Percentiles rank a stretch among this genome's conserved stretches.
Evolutionary conservation across 2,888 invertebrate species (phyloP).

Genomic region (Rotaria magnacalcarata): DNA sequence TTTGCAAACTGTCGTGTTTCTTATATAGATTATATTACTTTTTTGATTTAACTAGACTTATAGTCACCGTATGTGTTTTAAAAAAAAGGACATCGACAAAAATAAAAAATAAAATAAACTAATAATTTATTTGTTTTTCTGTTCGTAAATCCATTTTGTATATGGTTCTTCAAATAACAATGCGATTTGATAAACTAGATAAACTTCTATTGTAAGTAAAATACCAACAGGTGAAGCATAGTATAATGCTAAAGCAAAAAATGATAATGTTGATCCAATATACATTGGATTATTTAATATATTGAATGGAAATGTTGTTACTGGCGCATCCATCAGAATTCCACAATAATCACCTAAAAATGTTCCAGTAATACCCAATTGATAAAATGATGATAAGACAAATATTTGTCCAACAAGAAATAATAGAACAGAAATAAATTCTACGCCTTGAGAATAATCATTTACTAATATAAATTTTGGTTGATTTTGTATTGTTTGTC

Average conservation of each 20-base stretch:
- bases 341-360: constrained; percentile 54
- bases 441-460: not conserved
- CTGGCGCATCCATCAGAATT: constrained; percentile 50
- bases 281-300: constrained; percentile 52
- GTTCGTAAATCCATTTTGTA: constrained; percentile 1
- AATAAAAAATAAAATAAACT: not conserved
- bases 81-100: not conserved
- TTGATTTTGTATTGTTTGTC: constrained; percentile 14
- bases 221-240: not conserved
- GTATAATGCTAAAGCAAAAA: constrained; percentile 49
- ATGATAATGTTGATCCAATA: constrained; percentile 50
- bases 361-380: constrained; percentile 52
- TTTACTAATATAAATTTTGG: not conserved
- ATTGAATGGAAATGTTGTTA: constrained; percentile 51
- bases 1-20: no score
- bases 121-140: not conserved
- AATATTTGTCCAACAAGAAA: constrained; percentile 49
- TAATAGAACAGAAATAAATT: constrained; percentile 48
- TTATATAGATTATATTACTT: no score
- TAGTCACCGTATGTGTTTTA: no score
- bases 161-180: constrained; percentile 15
- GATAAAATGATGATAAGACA: constrained; percentile 50
- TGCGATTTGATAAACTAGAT: not conserved
- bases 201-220: not conserved
- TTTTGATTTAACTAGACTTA: no score